Evolutionary conservation across 2,888 invertebrate species (phyloP), one percentile per base, ranked within the genome.

Genomic region (Diadegma fenestrale): DNA sequence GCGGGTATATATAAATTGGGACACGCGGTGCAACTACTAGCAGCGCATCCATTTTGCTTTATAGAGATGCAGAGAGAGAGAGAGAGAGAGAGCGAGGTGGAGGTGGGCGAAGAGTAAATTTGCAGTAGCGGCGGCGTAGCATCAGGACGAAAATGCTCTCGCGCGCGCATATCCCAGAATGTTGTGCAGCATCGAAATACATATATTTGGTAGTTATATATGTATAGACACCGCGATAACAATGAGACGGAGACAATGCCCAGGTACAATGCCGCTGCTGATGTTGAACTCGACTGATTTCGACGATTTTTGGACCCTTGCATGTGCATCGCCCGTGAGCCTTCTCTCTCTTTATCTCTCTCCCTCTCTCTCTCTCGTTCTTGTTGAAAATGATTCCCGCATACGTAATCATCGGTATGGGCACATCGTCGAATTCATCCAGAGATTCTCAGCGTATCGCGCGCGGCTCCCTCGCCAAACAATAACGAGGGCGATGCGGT

Each of bases 271-370:
- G 92, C 33, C 6, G 33, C 33, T 33, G 33, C 92, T 91, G 92
- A 93, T 93, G 93, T 93, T 93, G 93, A 93, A 93, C 93, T 93
- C 93, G 92, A 93, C 93, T 93, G 93, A 93, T 93, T 93, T 93
- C 92, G 92, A 93, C 92, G 92, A 93, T 93, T 93, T 93, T 93
- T 93, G 92, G 80, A 92, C 90, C 92, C 93, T 93, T 91, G 89
- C 91, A 90, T 91, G 91, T 91, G 91, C 92, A 90, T 91, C 91
- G 91, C 89, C 88, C 89, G 88, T 90, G 89, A 89, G 88, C 89
- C 90, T n/a, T n/a, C n/a, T 89, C 92, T 90, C 79, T 71, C 79
- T 37, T 45, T 45, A 68, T 78, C 78, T 45, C 48, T 66, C 63
- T 37, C 51, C 8, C 64, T 37, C 66, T 22, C 48, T 41, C 26